A percentile compares a stretch with the other conserved stretches of the same genome.
Conservation (phyloP, 1,140 invertebrate genomes). For the Drepana arcuata region DNA sequence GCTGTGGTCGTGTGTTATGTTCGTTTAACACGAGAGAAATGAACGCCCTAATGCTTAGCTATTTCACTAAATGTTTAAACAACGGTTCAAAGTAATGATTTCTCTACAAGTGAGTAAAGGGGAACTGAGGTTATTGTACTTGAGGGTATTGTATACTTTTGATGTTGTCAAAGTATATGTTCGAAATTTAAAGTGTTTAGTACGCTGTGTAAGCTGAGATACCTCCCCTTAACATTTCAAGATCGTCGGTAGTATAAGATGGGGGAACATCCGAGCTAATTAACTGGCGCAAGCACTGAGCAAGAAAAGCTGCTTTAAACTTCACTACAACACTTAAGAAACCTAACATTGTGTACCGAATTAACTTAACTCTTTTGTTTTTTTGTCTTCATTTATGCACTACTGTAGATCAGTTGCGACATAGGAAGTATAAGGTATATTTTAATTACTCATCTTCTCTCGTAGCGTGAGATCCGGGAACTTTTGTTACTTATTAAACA, state of each 20-base stretch:
- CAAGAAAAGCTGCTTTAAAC: slow-evolving; percentile 11
- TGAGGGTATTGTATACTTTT: slow-evolving; percentile 3
- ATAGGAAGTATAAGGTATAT: no score
- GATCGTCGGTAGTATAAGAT: slow-evolving; percentile 3
- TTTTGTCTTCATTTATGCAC: background rate
- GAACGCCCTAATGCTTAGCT: slow-evolving; percentile 33
- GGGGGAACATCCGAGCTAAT: slow-evolving; percentile 10
- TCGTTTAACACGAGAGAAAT: slow-evolving; percentile 27
- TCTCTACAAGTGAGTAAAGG: no score
- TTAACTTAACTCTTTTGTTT: slow-evolving; percentile 4
- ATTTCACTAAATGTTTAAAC: slow-evolving; percentile 37
- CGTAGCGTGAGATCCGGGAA: no score
- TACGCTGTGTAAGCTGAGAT: no score
- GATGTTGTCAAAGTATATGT: slow-evolving; percentile 2
- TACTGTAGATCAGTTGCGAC: no score
- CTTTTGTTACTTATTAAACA: no score
- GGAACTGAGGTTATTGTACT: no score
- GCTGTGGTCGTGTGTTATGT: slow-evolving; percentile 32
- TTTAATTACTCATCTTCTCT: no score
- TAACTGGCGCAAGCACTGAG: slow-evolving; percentile 12
- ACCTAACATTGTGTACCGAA: slow-evolving; percentile 10
- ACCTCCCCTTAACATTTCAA: slow-evolving; percentile 3
- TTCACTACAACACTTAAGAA: slow-evolving; percentile 9
- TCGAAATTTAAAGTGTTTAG: no score
- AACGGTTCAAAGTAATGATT: no score